phyloP scores from a whole-genome alignment of 2,113 vertebrate genomes.

The Myiopsitta monachus region DNA sequence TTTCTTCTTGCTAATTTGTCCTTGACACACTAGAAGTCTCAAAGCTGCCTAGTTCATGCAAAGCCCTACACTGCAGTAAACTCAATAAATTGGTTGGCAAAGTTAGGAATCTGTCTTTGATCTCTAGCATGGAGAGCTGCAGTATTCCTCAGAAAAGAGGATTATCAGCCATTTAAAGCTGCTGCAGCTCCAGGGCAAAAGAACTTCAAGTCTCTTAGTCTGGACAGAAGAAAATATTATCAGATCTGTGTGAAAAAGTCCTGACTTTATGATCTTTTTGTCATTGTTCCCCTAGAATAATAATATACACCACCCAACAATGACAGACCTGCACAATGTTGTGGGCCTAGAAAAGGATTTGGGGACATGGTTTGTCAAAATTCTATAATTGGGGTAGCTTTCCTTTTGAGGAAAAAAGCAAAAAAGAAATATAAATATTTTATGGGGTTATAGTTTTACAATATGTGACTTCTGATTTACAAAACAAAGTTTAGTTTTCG shows the following conservation, averaged over 20 bases:
- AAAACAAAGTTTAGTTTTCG: neutral
- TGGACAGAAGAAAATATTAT: neutral
- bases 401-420: neutral
- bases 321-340: neutral
- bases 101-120: neutral
- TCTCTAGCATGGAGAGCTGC: neutral
- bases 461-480: neutral
- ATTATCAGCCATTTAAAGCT: neutral
- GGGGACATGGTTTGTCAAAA: neutral
- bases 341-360: neutral
- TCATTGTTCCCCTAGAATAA: neutral
- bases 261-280: neutral
- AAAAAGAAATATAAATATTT: neutral
- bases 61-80: neutral
- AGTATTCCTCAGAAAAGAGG: neutral
- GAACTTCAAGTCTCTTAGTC: neutral
- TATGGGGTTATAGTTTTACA: neutral
- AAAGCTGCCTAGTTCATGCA: neutral
- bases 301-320: neutral
- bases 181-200: neutral
- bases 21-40: neutral
- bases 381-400: neutral
- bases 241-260: neutral
- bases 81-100: neutral
- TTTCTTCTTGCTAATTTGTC: neutral